Conservation (phyloP, 2,888 invertebrate genomes). For the Leptarthrus brevirostris region DNA sequence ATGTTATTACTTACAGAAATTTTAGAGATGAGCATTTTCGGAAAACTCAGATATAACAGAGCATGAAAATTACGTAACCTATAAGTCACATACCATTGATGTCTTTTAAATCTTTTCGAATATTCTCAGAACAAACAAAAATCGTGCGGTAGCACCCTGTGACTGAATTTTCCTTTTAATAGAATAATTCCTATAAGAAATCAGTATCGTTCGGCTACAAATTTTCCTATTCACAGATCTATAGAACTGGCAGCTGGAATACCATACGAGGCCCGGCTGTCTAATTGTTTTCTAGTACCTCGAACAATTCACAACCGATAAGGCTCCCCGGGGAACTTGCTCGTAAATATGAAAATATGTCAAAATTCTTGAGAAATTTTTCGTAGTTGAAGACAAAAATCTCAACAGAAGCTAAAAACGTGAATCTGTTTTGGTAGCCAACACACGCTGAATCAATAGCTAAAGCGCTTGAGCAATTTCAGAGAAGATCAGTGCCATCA, state of each 20-base stretch:
- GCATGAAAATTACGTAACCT: too few species aligned
- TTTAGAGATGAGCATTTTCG: too few species aligned
- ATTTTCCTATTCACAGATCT: too few species aligned
- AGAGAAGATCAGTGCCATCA: slow-evolving; percentile 37
- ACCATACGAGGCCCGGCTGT: too few species aligned
- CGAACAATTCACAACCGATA: background rate
- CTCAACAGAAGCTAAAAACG: slow-evolving; percentile 43
- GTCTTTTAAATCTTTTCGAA: too few species aligned
- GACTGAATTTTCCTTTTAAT: background rate
- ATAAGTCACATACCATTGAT: too few species aligned
- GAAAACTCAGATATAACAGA: too few species aligned
- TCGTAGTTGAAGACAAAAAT: slow-evolving; percentile 1
- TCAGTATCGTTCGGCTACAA: too few species aligned
- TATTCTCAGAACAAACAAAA: too few species aligned
- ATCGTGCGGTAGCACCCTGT: slow-evolving; percentile 29
- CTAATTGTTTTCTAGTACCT: slow-evolving; percentile 22
- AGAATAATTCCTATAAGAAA: too few species aligned
- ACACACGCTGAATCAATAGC: slow-evolving; percentile 26
- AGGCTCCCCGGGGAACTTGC: slow-evolving; percentile 14
- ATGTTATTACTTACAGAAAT: too few species aligned
- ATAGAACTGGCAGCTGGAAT: too few species aligned
- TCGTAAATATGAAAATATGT: slow-evolving; percentile 49
- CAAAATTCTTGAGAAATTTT: slow-evolving; percentile 39
- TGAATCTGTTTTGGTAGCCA: slow-evolving; percentile 5
- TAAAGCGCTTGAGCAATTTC: slow-evolving; percentile 13